Percentiles rank a stretch among this genome's conserved stretches.
phyloP scores from a whole-genome alignment of 2,113 vertebrate species.

The Synchiropus splendidus region DNA sequence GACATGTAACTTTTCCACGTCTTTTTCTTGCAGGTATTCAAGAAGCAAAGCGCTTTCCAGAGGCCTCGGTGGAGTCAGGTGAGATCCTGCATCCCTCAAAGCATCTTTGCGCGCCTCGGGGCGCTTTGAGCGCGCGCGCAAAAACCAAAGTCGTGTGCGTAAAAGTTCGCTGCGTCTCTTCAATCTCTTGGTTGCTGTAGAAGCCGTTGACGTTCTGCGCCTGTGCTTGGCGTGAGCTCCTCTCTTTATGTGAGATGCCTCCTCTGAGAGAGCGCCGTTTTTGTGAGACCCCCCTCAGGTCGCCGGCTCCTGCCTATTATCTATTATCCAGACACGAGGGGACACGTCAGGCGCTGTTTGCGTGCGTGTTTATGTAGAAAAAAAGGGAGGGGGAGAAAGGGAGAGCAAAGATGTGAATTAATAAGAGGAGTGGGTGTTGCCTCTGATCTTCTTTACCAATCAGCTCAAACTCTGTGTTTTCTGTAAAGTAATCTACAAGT shows the following conservation, averaged over 20 bases:
- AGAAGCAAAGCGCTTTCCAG: neutral
- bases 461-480: conserved; percentile 18
- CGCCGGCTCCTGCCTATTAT: conserved; percentile 67
- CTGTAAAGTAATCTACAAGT: too few relatives aligned
- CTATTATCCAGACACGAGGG: conserved; percentile 73
- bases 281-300: conserved; percentile 80
- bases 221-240: conserved; percentile 29
- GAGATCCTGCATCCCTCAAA: conserved; percentile 22
- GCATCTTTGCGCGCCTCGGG: neutral
- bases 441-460: conserved; percentile 36
- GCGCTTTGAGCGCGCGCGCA: neutral
- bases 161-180: conserved; percentile 40
- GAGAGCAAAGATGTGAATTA: conserved; percentile 7
- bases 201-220: conserved; percentile 9
- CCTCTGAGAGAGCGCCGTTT: conserved; percentile 58
- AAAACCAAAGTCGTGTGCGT: conserved; percentile 30
- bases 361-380: conserved; percentile 4
- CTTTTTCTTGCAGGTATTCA: conserved; percentile 5
- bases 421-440: conserved; percentile 39
- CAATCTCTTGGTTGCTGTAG: conserved; percentile 3
- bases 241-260: conserved; percentile 46
- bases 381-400: neutral
- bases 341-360: conserved; percentile 48
- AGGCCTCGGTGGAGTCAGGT: conserved; percentile 19
- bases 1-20: conserved; percentile 1